These are phyloP conservation scores for Anabacerthia variegaticeps DNA, from an alignment of 2,797 vertebrate species.

Conservation along the genomic window DNA sequence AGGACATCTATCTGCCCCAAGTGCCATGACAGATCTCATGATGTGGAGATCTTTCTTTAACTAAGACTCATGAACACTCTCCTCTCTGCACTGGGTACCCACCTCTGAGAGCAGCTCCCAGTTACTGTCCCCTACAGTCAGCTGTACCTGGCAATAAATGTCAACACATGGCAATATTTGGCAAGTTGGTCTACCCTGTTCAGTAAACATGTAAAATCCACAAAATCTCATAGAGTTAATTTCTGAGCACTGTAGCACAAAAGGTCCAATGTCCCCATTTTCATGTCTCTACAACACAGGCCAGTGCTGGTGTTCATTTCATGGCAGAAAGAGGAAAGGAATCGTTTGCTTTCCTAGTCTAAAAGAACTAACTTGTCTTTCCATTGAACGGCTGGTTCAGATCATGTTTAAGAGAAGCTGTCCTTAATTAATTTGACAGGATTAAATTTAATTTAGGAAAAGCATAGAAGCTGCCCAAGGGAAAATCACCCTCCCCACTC, in stretches of 20 bases:
- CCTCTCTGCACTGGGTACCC: not conserved
- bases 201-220: not conserved
- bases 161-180: not conserved
- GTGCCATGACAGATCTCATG: not conserved
- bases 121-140: not conserved
- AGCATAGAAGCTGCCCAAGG: conserved; percentile 25
- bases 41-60: not conserved
- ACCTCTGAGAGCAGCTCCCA: not conserved
- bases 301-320: not conserved
- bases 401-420: conserved; percentile 42
- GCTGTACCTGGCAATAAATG: not conserved
- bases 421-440: conserved; percentile 50
- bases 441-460: conserved; percentile 56
- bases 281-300: not conserved
- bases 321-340: not conserved
- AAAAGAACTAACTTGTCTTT: conserved; percentile 2
- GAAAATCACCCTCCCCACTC: not conserved
- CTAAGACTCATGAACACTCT: not conserved
- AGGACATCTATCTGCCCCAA: not conserved
- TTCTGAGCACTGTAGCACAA: not conserved
- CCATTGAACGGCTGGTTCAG: conserved; percentile 35
- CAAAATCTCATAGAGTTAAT: not conserved
- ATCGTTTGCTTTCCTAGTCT: not conserved
- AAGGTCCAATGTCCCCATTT: not conserved
- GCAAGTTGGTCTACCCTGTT: not conserved